Evolutionary conservation across 1,140 invertebrate species (phyloP).

Genomic region (Drosophila pseudoobscura): DNA sequence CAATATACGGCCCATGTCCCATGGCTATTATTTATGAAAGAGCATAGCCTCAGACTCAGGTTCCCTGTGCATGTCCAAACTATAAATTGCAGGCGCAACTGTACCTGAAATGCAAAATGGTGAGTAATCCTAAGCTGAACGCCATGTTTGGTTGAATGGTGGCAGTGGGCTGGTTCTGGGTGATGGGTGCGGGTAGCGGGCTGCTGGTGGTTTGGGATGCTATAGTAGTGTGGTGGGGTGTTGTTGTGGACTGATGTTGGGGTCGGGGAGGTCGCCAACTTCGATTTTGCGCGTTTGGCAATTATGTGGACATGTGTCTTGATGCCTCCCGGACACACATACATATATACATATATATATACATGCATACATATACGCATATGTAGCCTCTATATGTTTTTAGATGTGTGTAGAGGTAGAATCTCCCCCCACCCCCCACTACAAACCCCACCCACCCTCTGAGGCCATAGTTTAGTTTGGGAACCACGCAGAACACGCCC

Average conservation of each 20-base stretch:
- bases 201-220: conserved; percentile 7
- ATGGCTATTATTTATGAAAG: conserved; percentile 21
- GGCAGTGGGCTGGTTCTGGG: neutral
- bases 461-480: conserved; percentile 34
- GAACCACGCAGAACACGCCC: conserved; percentile 45
- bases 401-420: conserved; percentile 23
- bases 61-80: conserved; percentile 33
- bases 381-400: neutral
- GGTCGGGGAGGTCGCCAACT: conserved; percentile 49
- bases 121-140: conserved; percentile 48
- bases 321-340: conserved; percentile 55
- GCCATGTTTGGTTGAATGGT: conserved; percentile 13
- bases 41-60: conserved; percentile 6
- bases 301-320: conserved; percentile 81
- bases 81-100: conserved; percentile 67
- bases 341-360: neutral
- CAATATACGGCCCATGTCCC: conserved; percentile 44
- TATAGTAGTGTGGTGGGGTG: neutral
- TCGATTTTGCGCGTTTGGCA: conserved; percentile 81
- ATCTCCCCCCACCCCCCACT: conserved; percentile 14
- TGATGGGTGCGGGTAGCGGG: neutral
- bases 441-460: conserved; percentile 1
- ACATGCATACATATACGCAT: conserved; percentile 15
- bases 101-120: conserved; percentile 55
- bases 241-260: neutral